Conservation (phyloP, 2,888 invertebrate genomes). For the Andrena bicolor region DNA sequence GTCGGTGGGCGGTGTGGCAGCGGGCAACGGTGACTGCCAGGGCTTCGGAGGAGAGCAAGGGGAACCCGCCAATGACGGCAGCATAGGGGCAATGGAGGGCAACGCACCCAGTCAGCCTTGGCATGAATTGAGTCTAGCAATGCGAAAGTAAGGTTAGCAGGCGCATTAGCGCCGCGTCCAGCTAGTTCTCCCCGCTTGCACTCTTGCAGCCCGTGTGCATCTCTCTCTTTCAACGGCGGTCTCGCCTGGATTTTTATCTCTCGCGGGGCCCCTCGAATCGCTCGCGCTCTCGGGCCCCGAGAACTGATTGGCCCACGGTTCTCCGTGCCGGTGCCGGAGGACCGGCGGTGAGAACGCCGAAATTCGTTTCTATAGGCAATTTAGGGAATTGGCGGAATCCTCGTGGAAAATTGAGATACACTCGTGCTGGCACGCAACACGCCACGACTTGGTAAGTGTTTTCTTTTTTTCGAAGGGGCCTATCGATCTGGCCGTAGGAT, state of each 20-base stretch:
- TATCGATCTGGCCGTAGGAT: not conserved
- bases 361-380: not conserved
- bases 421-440: constrained; percentile 27
- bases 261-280: constrained; percentile 25
- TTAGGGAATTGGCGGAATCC: constrained; percentile 1
- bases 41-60: constrained; percentile 75
- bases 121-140: constrained; percentile 85
- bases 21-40: constrained; percentile 53
- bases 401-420: constrained; percentile 17
- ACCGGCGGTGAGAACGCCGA: not conserved
- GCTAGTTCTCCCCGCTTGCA: constrained; percentile 68
- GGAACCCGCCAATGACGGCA: constrained; percentile 75
- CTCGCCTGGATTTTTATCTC: constrained; percentile 47
- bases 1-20: constrained; percentile 71
- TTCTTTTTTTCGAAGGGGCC: not conserved
- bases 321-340: constrained; percentile 9
- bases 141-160: constrained; percentile 83
- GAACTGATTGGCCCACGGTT: constrained; percentile 17
- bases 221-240: constrained; percentile 36
- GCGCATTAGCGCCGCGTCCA: constrained; percentile 74
- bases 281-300: constrained; percentile 14
- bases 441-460: not conserved
- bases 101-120: constrained; percentile 85
- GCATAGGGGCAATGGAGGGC: constrained; percentile 85
- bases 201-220: constrained; percentile 36